Conservation (phyloP, 1,140 invertebrate species). For the Steinernema feltiae region DNA sequence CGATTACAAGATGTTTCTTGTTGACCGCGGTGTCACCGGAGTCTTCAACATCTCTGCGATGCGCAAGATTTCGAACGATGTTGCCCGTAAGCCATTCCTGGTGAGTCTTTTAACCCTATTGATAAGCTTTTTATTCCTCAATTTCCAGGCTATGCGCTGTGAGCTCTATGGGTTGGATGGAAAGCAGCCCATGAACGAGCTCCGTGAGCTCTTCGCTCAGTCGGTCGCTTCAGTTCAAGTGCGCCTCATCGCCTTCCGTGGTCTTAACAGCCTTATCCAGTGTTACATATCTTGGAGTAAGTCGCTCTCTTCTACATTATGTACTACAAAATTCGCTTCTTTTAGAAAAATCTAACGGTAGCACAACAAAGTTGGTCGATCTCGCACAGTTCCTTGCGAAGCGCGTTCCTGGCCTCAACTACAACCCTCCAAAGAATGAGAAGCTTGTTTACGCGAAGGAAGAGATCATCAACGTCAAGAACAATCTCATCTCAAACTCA, state of each 20-base stretch:
- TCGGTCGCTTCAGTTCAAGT: not conserved
- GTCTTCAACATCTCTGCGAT: not conserved
- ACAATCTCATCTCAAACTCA: not conserved
- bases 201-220: not conserved
- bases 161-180: not conserved
- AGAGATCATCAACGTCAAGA: not conserved
- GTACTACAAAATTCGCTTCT: not conserved
- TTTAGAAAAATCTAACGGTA: not conserved
- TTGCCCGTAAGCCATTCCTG: conserved; percentile 1
- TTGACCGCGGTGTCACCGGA: not conserved
- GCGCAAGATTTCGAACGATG: not conserved
- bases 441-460: not conserved
- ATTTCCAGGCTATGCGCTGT: not conserved
- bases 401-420: not conserved
- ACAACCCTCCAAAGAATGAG: not conserved
- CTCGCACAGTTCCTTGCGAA: not conserved
- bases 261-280: conserved; percentile 1
- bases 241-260: not conserved
- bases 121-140: not conserved
- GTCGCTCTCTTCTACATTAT: not conserved
- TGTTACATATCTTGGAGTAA: not conserved
- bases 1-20: not conserved
- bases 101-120: not conserved
- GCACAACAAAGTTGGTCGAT: not conserved
- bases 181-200: not conserved